These are phyloP conservation scores for Isoperla grammatica DNA, from an alignment of 2,888 invertebrate species.

Conservation along the genomic window DNA sequence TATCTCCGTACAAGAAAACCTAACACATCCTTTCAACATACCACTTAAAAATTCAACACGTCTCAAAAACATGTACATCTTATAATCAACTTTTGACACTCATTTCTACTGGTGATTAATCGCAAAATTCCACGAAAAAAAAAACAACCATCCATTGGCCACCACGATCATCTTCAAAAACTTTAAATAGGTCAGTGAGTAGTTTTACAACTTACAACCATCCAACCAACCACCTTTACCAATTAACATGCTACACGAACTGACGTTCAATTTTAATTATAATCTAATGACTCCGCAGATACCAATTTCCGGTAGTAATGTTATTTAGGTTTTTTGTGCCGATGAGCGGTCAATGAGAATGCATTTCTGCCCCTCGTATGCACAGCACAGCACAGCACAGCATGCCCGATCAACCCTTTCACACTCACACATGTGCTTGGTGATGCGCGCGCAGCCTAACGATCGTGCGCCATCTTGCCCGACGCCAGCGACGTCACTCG, in stretches of 20 bases:
- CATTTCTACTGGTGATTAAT: too few relatives aligned
- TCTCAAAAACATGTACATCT: too few relatives aligned
- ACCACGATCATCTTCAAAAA: too few relatives aligned
- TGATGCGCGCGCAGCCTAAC: slow-evolving; percentile 8
- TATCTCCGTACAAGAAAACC: too few relatives aligned
- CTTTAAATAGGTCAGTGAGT: too few relatives aligned
- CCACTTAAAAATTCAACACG: too few relatives aligned
- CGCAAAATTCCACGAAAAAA: too few relatives aligned
- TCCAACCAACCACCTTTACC: too few relatives aligned
- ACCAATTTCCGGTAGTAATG: slow-evolving; percentile 13
- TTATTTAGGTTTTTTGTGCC: neutral
- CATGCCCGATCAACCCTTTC: neutral
- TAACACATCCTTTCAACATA: too few relatives aligned
- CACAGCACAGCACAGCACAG: neutral
- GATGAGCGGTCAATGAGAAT: neutral
- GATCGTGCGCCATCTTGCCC: slow-evolving; percentile 14
- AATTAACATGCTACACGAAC: neutral
- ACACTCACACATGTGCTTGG: neutral
- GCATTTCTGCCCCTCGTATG: neutral
- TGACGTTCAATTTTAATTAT: neutral
- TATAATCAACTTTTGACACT: too few relatives aligned
- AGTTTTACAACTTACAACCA: too few relatives aligned
- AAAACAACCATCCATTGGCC: too few relatives aligned
- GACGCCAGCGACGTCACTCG: slow-evolving; percentile 8
- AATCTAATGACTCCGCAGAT: slow-evolving; percentile 2